phyloP scores from a whole-genome alignment of 2,797 vertebrate genomes.

The Gallinago nigripennis region DNA sequence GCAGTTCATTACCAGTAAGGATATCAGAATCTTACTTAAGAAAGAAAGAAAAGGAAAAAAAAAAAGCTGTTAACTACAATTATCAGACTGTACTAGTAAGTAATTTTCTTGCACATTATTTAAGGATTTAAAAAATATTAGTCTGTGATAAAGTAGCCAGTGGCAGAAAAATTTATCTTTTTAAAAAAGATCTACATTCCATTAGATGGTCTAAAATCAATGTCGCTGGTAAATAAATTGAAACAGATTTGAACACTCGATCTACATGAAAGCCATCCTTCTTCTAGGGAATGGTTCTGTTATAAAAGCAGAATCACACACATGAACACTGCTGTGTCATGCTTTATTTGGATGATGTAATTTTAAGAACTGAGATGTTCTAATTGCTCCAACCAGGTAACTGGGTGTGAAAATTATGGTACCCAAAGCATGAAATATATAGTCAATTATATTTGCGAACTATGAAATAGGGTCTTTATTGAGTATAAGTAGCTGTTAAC shows the following conservation, averaged over 20 bases:
- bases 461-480: background rate
- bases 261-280: background rate
- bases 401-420: background rate
- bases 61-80: background rate
- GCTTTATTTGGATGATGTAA: background rate
- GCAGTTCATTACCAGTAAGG: slow-evolving; percentile 21
- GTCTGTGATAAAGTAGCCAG: background rate
- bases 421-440: background rate
- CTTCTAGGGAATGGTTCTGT: background rate
- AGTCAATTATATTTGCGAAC: background rate
- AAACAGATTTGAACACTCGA: background rate
- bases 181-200: slow-evolving; percentile 1
- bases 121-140: slow-evolving; percentile 5
- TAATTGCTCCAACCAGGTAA: background rate
- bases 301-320: background rate
- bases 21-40: slow-evolving; percentile 35
- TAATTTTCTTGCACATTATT: background rate
- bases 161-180: background rate
- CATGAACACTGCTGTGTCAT: background rate
- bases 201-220: background rate
- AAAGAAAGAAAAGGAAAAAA: background rate
- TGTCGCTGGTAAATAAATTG: background rate
- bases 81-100: slow-evolving; percentile 1
- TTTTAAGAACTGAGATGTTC: background rate
- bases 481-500: background rate